phyloP scores from a whole-genome alignment of 2,888 invertebrate genomes.

The Lydus trimaculatus region DNA sequence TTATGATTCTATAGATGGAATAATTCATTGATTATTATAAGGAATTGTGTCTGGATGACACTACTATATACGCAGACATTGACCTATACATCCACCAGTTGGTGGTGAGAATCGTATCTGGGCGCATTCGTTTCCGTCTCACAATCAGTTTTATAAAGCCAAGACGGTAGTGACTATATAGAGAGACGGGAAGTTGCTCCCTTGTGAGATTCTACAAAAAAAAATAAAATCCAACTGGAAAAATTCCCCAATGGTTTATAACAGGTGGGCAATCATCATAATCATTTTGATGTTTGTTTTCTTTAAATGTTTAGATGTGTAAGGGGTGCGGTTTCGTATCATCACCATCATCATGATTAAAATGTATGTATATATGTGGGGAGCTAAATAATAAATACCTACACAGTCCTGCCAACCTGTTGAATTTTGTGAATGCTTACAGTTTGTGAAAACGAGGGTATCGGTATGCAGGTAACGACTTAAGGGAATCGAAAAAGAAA shows the following conservation, averaged over 20 bases:
- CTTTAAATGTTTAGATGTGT: not conserved
- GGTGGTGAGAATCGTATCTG: not conserved
- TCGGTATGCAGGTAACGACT: conserved; percentile 24
- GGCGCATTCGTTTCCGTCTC: conserved; percentile 1
- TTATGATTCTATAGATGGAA: not conserved
- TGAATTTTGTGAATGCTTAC: conserved; percentile 44
- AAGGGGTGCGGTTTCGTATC: conserved; percentile 5
- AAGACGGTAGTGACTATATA: not conserved
- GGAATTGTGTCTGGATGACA: not conserved
- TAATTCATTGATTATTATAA: not conserved
- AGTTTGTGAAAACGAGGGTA: conserved; percentile 19
- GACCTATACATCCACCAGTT: not conserved
- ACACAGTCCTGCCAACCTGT: conserved; percentile 51
- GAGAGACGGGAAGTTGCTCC: not conserved
- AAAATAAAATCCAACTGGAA: not conserved
- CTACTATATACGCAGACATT: not conserved
- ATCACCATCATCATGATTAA: conserved; percentile 3
- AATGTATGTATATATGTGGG: conserved; percentile 2
- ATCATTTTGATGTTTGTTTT: conserved; percentile 8
- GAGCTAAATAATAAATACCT: conserved; percentile 52
- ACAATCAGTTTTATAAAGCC: conserved; percentile 6
- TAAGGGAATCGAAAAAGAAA: conserved; percentile 16
- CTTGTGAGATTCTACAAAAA: not conserved
- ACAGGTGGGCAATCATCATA: conserved; percentile 4
- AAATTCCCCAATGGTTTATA: conserved; percentile 6